Conservation (phyloP, 2,113 vertebrate species). For the Aegithalos caudatus region DNA sequence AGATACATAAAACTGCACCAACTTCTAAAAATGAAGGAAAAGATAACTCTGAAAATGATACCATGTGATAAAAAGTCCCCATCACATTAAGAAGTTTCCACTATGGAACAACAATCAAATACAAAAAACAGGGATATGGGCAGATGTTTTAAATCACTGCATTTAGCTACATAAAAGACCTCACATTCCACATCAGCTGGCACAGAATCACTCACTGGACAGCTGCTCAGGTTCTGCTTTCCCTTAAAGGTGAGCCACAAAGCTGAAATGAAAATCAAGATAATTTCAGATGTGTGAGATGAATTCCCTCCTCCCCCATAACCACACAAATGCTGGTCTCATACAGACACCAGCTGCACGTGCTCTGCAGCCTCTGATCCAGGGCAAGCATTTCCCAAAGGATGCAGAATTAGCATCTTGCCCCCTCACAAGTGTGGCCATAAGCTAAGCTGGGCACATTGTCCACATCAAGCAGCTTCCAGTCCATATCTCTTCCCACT, state of each 20-base stretch:
- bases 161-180: constrained; percentile 20
- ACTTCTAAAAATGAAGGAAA: neutral
- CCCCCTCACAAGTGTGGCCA: neutral
- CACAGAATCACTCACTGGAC: constrained; percentile 19
- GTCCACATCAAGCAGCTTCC: neutral
- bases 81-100: neutral
- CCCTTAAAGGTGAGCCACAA: constrained; percentile 25
- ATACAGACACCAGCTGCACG: neutral
- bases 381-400: neutral
- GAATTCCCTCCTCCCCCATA: neutral
- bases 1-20: too few relatives aligned
- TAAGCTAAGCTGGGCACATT: neutral
- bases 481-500: neutral
- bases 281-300: neutral
- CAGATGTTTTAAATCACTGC: constrained; percentile 29
- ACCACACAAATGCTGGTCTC: neutral
- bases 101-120: neutral
- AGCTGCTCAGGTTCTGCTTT: neutral
- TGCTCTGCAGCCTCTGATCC: neutral
- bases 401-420: accelerated
- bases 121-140: neutral
- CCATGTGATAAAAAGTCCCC: neutral
- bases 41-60: neutral
- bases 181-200: constrained; percentile 16
- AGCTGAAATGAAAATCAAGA: neutral